These are phyloP conservation scores for Turritopsis dohrnii DNA, from an alignment of 30 jellyfish, hydroid and myxozoan genomes.

Conservation along the genomic window DNA sequence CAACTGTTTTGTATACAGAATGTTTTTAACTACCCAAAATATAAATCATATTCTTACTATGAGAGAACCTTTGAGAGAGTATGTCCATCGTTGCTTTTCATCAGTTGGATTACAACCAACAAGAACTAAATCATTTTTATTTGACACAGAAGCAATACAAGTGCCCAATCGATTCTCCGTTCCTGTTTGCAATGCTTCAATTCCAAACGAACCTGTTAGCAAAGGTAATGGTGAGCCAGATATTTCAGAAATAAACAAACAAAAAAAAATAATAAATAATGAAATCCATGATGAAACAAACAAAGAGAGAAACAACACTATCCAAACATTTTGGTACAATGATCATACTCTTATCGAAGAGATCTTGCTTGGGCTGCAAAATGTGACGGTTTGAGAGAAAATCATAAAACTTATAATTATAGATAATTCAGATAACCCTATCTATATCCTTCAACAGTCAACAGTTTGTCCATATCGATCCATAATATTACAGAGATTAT, in stretches of 20 bases:
- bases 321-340: no score
- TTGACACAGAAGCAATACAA: constrained; percentile 56
- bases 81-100: constrained; percentile 84
- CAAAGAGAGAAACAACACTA: no score
- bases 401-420: no score
- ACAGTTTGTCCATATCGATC: no score
- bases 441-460: no score
- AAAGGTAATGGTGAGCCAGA: neutral
- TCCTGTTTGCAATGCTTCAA: constrained; percentile 79
- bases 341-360: no score
- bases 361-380: no score
- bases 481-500: no score
- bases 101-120: constrained; percentile 83
- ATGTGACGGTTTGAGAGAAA: no score
- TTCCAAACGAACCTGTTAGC: constrained; percentile 79
- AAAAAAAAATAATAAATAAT: no score
- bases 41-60: constrained; percentile 47
- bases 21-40: neutral
- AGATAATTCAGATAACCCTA: no score
- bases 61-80: constrained; percentile 73
- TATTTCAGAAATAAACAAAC: neutral
- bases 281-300: no score
- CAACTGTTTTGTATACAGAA: neutral
- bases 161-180: constrained; percentile 72
- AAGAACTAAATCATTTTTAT: constrained; percentile 40